Evolutionary conservation across 1,140 invertebrate species (phyloP).

Genomic region (Formica exsecta): DNA sequence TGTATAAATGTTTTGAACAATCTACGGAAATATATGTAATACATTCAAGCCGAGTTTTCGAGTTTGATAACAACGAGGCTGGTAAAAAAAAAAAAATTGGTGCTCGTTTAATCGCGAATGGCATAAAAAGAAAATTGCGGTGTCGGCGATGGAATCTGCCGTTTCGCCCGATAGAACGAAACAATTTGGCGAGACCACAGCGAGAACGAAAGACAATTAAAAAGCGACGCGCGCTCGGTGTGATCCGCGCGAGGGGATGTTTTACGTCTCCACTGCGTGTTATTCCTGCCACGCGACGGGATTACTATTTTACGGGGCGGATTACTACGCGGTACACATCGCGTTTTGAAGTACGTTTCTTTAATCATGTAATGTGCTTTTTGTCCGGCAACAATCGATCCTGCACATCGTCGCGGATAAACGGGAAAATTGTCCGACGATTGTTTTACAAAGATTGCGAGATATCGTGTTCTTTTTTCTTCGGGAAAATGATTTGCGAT

Average conservation of each 20-base stretch:
- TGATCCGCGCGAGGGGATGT: conserved; percentile 50
- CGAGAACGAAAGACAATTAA: conserved; percentile 68
- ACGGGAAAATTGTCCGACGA: conserved; percentile 22
- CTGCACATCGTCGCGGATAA: conserved; percentile 5
- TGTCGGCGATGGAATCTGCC: conserved; percentile 23
- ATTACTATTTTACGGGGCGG: conserved; percentile 72
- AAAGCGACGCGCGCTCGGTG: conserved; percentile 64
- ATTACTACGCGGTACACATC: conserved; percentile 55
- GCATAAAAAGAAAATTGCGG: conserved; percentile 49
- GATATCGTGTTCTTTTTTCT: neutral
- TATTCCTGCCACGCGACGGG: conserved; percentile 42
- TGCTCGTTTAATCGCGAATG: conserved; percentile 58
- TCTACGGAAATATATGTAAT: neutral
- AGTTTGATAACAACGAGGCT: neutral
- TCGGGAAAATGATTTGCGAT: neutral
- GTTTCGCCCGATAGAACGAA: conserved; percentile 23
- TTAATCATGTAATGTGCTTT: conserved; percentile 63
- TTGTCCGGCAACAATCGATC: conserved; percentile 45
- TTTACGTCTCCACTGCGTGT: conserved; percentile 65
- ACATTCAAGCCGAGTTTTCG: neutral
- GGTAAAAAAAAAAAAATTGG: conserved; percentile 32
- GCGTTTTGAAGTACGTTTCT: conserved; percentile 24
- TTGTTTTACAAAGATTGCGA: conserved; percentile 18
- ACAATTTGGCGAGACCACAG: conserved; percentile 43
- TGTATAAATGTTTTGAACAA: neutral